These are phyloP conservation scores for Ladona fulva DNA, from an alignment of 1,140 invertebrate species.

Conservation along the genomic window DNA sequence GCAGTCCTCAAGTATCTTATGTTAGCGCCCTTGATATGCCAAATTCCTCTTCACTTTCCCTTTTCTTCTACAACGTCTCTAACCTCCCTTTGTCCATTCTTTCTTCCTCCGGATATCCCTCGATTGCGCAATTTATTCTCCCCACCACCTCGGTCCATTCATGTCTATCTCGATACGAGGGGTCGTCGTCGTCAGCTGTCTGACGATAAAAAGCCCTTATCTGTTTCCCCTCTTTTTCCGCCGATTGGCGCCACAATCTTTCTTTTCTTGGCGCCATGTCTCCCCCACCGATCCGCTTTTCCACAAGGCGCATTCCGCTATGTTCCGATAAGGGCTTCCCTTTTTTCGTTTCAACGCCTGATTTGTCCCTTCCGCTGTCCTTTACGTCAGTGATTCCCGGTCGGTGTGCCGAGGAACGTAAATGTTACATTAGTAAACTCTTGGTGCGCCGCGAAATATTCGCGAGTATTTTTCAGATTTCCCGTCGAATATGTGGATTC, in stretches of 20 bases:
- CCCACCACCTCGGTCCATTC: not conserved
- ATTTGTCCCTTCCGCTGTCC: not conserved
- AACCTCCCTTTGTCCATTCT: not conserved
- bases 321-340: too few species aligned
- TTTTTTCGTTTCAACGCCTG: not conserved
- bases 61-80: not conserved
- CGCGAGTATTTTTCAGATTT: too few species aligned
- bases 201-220: conserved; percentile 1
- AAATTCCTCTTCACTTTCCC: not conserved
- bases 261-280: not conserved
- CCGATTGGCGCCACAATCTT: not conserved
- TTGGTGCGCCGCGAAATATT: too few species aligned
- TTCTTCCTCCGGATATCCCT: not conserved
- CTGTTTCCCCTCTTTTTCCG: not conserved
- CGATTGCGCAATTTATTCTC: not conserved
- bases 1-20: too few species aligned
- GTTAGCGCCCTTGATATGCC: too few species aligned
- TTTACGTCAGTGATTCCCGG: not conserved
- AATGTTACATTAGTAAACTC: too few species aligned
- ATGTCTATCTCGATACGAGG: not conserved
- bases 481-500: too few species aligned
- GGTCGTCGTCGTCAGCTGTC: conserved; percentile 5
- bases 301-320: not conserved
- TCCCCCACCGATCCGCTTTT: not conserved
- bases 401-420: too few species aligned